A percentile compares a stretch with the other conserved stretches of the same genome.
Evolutionary conservation across 64 coral and sea anemone species (phyloP).

Genomic region (Dendronephthya gigantea): DNA sequence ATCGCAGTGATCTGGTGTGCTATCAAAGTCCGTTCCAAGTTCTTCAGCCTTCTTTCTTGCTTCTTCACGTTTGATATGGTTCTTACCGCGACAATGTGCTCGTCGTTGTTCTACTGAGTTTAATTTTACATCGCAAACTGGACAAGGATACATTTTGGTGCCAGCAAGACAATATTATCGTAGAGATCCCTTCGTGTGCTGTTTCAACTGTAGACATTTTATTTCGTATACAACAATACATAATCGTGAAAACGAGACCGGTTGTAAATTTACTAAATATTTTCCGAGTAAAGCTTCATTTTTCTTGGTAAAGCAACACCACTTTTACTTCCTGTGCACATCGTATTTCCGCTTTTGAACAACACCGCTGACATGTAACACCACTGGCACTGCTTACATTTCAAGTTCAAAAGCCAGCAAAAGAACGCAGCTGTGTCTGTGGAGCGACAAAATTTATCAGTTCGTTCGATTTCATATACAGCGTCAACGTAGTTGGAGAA

Average conservation of each 20-base stretch:
- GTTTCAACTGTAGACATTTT: not conserved
- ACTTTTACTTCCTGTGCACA: not conserved
- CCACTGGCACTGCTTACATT: not conserved
- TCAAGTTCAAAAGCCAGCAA: not conserved
- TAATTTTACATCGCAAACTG: conserved; percentile 41
- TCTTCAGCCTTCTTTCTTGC: conserved; percentile 33
- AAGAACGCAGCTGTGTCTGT: not conserved
- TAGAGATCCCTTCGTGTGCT: not conserved
- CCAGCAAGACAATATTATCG: not conserved
- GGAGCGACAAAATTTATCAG: too few species aligned
- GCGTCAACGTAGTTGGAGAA: too few species aligned
- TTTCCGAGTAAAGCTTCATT: conserved; percentile 5
- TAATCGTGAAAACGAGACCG: not conserved
- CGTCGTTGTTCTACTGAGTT: conserved; percentile 43
- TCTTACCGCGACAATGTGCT: conserved; percentile 46
- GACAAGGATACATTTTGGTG: conserved; percentile 39
- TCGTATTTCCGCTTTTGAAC: not conserved
- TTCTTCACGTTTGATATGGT: conserved; percentile 30
- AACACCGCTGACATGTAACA: not conserved
- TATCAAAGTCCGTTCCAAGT: conserved; percentile 25
- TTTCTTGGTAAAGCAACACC: not conserved
- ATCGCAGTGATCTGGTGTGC: conserved; percentile 32
- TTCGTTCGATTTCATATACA: too few species aligned
- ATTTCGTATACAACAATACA: conserved; percentile 10
- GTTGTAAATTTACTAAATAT: not conserved